Evolutionary conservation across 2,797 vertebrate species (phyloP), one percentile per base, ranked within the genome.

Genomic region (Gymnothorax reevesii): DNA sequence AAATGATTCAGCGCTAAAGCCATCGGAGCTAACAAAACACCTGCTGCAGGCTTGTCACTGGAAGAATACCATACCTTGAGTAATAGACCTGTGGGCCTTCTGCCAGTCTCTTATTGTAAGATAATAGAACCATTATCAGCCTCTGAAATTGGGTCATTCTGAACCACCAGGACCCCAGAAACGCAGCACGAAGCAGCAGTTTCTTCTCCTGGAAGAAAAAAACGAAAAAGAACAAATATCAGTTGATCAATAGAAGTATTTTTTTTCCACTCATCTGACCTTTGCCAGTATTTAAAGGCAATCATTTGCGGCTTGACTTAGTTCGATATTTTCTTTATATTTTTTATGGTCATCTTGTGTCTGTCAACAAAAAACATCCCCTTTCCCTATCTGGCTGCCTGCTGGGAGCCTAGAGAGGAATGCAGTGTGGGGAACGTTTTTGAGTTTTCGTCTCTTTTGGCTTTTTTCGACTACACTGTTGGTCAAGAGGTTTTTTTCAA

Each of bases 121-220:
- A 88, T 93, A 93, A 94, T 91, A 90, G 90, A 93, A 90, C 89
- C 90, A 88, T 94, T 92, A 91, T 93, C 92, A 89, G 89, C 85
- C 89, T 88, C 89, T 90, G 91, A 93, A 94, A 93, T 89, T 92
- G 91, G 90, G 89, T 92, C 91, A 85, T 64, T 84, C 71, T 77
- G 71, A 87, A 42, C 57, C 27, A 64, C 75, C 52, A 82, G 86
- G 22, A 54, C 33, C 54, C 64, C 27, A 27, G 64, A 15, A 57
- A 87, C 54, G 64, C 55, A 49, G 33, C 33, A 71, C 54, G 64
- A 25, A 49, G 33, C 33, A 71, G 22, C 57, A 4, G 25, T 66
- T 25, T 66, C 20, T 84, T 79, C 83, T 80, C 15, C 25, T 59
- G 71, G n/a, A 25, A 42, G 71, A 59, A 17, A 77, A 54, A 33